A percentile compares a stretch with the other conserved stretches of the same genome.
Conservation (phyloP, 2,113 vertebrate species). For the Cinclus mexicanus region DNA sequence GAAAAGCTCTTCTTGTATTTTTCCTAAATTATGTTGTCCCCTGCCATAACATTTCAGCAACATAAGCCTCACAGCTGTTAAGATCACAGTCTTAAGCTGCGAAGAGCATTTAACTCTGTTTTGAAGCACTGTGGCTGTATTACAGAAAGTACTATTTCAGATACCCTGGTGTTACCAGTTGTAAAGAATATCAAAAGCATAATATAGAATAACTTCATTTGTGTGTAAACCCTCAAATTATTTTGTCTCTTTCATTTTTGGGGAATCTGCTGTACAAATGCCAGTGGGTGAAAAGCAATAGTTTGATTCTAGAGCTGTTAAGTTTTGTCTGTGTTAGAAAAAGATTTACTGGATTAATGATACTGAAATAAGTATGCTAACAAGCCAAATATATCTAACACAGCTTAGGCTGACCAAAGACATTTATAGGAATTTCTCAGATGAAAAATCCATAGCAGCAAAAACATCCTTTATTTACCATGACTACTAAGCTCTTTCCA, state of each 20-base stretch:
- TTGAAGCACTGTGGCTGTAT: neutral
- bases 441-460: slow-evolving; percentile 38
- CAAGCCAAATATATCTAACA: neutral
- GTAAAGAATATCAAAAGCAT: neutral
- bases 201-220: neutral
- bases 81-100: neutral
- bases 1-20: slow-evolving; percentile 23
- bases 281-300: neutral
- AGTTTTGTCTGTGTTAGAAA: neutral
- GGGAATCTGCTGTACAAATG: neutral
- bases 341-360: neutral
- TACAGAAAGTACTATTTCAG: neutral
- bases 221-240: neutral
- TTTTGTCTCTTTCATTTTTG: neutral
- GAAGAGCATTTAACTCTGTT: neutral
- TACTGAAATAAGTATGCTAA: neutral
- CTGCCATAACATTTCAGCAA: neutral
- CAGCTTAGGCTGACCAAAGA: neutral
- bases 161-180: neutral
- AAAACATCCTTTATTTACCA: slow-evolving; percentile 48
- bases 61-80: neutral
- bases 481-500: slow-evolving; percentile 18
- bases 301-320: neutral
- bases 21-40: neutral
- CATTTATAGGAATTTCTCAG: slow-evolving; percentile 23